A percentile compares a stretch with the other conserved stretches of the same genome.
These are phyloP conservation scores for Dicyrtomina minuta DNA, from an alignment of 2,888 invertebrate species.

Conservation along the genomic window DNA sequence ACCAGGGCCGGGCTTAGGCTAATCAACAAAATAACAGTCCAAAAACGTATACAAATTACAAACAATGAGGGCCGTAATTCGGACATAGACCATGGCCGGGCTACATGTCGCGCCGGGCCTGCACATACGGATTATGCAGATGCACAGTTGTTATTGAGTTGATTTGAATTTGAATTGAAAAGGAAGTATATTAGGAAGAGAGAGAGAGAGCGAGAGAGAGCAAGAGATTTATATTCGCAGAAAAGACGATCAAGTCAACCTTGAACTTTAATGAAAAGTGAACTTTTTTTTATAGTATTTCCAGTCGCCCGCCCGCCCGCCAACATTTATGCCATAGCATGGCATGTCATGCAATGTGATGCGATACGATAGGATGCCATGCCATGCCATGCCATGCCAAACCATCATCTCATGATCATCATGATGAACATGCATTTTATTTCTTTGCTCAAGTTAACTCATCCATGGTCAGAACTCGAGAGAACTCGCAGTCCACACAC, in stretches of 20 bases:
- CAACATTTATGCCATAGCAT: no score
- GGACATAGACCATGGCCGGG: no score
- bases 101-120: no score
- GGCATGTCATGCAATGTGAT: not conserved
- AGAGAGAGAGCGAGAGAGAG: no score
- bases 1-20: no score
- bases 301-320: conserved; percentile 7
- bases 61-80: no score
- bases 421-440: conserved; percentile 23
- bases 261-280: conserved; percentile 25
- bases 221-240: no score
- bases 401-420: conserved; percentile 4
- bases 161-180: not conserved
- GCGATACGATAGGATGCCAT: not conserved
- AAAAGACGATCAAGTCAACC: conserved; percentile 9
- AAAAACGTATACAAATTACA: no score
- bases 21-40: no score
- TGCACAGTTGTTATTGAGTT: not conserved
- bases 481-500: not conserved
- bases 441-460: conserved; percentile 15
- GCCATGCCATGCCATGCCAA: conserved; percentile 6
- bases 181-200: not conserved
- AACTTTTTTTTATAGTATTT: conserved; percentile 1
- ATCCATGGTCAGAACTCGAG: conserved; percentile 6
- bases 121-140: not conserved